Evolutionary conservation across 2,113 vertebrate species (phyloP).

Genomic region (Channa argus): DNA sequence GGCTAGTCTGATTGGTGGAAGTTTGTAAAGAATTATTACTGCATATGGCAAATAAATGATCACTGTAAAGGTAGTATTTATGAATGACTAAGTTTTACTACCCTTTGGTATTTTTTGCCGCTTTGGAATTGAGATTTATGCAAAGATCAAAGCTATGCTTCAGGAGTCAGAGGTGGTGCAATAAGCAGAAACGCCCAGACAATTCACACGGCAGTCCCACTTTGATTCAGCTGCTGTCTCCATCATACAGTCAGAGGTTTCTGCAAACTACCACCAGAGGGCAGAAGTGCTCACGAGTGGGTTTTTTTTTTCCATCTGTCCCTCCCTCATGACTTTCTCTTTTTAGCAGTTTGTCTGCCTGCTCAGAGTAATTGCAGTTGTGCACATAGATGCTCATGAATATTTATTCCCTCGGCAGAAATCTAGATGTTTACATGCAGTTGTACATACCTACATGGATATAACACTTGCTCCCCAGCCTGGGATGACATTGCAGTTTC

Average conservation of each 20-base stretch:
- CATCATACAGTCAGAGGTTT: slow-evolving; percentile 2
- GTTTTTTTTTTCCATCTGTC: slow-evolving; percentile 9
- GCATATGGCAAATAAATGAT: slow-evolving; percentile 34
- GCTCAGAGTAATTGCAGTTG: slow-evolving; percentile 6
- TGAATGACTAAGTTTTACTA: slow-evolving; percentile 66
- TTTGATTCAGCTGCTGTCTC: slow-evolving; percentile 9
- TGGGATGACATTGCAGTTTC: slow-evolving; percentile 61
- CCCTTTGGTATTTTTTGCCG: slow-evolving; percentile 36
- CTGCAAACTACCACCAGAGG: slow-evolving; percentile 78
- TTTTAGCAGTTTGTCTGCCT: slow-evolving; percentile 46
- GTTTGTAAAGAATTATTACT: slow-evolving; percentile 15
- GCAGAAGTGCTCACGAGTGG: slow-evolving; percentile 79
- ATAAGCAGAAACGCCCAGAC: slow-evolving; percentile 75
- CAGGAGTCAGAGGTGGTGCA: slow-evolving; percentile 73
- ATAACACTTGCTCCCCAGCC: neutral
- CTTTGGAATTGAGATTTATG: slow-evolving; percentile 74
- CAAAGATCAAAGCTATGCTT: slow-evolving; percentile 73
- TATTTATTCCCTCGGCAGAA: slow-evolving; percentile 8
- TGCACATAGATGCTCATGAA: slow-evolving; percentile 13
- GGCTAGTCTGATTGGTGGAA: slow-evolving; percentile 7
- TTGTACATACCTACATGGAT: neutral
- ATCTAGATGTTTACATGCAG: slow-evolving; percentile 19
- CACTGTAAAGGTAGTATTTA: slow-evolving; percentile 40
- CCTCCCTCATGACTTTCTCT: slow-evolving; percentile 36
- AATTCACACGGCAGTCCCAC: slow-evolving; percentile 32